phyloP scores from a whole-genome alignment of 2,888 invertebrate genomes.

The Caenorhabditis sp. region DNA sequence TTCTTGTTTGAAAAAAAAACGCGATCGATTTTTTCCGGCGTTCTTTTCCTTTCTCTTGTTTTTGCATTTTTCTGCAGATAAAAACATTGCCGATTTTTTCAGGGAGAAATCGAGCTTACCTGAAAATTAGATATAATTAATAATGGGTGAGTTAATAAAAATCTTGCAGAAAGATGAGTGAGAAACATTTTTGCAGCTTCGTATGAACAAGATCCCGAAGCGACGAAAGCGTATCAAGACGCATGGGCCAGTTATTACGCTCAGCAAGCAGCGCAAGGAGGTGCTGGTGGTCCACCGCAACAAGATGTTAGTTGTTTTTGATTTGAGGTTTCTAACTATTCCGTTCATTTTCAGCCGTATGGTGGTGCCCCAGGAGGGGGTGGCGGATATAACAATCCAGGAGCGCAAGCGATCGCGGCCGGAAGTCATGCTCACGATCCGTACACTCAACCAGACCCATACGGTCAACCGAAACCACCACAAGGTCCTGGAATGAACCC shows the following conservation, averaged over 20 bases:
- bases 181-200: conserved; percentile 18
- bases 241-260: conserved; percentile 24
- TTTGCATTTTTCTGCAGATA: background rate
- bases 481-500: conserved; percentile 20
- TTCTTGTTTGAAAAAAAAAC: background rate
- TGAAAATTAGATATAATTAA: background rate
- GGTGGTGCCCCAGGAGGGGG: conserved; percentile 12
- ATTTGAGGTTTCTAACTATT: background rate
- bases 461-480: conserved; percentile 11
- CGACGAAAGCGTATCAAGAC: conserved; percentile 11
- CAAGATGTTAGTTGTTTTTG: conserved; percentile 21
- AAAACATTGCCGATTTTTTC: background rate
- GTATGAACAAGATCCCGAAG: conserved; percentile 22
- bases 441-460: conserved; percentile 16
- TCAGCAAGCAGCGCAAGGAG: conserved; percentile 14
- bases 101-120: no score
- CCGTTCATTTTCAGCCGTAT: conserved; percentile 20
- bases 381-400: conserved; percentile 8
- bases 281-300: conserved; percentile 17
- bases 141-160: background rate
- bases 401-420: conserved; percentile 36
- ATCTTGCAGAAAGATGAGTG: no score
- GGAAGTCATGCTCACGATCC: conserved; percentile 34
- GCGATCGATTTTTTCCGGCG: background rate
- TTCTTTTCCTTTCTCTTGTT: background rate